Conservation (phyloP, 2,113 vertebrate species). For the Budorcas taxicolor region DNA sequence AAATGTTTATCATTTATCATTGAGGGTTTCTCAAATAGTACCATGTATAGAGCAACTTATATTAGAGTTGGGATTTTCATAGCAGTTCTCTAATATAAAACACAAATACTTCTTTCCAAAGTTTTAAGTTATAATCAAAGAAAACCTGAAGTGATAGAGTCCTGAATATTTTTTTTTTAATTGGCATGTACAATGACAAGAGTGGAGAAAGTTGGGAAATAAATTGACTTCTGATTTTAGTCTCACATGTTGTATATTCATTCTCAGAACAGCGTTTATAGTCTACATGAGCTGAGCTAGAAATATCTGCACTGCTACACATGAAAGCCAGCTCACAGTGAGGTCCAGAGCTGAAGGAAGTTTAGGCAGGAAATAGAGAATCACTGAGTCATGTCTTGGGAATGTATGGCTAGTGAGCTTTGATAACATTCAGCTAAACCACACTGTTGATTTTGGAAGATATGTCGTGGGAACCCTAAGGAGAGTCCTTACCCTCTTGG, state of each 20-base stretch:
- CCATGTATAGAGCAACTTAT: background rate
- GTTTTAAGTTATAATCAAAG: background rate
- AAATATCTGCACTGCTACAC: slow-evolving; percentile 58
- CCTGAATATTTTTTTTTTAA: background rate
- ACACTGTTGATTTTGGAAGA: slow-evolving; percentile 82
- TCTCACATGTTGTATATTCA: background rate
- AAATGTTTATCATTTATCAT: background rate
- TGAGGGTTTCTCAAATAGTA: background rate
- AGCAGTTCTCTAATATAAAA: background rate
- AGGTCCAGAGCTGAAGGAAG: slow-evolving; percentile 71
- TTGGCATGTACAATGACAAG: background rate
- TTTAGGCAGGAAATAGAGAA: slow-evolving; percentile 78
- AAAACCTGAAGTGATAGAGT: background rate
- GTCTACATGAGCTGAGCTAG: background rate
- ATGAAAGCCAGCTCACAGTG: slow-evolving; percentile 51
- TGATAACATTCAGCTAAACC: slow-evolving; percentile 76
- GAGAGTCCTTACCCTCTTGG: slow-evolving; percentile 63
- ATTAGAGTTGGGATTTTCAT: background rate
- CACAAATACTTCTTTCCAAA: background rate
- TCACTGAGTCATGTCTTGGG: slow-evolving; percentile 77
- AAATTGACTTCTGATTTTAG: slow-evolving; percentile 1
- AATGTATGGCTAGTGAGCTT: slow-evolving; percentile 71
- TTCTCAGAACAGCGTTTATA: background rate
- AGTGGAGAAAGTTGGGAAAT: background rate
- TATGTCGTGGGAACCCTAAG: slow-evolving; percentile 78